Evolutionary conservation across 2,113 vertebrate genomes (phyloP).

Genomic region (Takifugu flavidus): DNA sequence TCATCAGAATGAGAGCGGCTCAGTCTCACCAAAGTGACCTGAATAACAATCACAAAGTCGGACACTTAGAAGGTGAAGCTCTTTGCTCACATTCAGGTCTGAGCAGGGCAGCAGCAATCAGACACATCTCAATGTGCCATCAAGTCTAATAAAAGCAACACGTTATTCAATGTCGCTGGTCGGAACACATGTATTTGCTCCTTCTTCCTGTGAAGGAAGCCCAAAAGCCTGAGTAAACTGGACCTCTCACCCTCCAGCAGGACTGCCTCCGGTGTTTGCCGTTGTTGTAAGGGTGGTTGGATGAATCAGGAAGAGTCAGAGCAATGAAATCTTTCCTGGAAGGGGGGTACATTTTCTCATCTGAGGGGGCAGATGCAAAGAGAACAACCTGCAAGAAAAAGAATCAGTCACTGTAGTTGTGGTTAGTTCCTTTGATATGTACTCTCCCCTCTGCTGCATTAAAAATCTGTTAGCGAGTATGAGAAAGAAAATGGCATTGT

Average conservation of each 20-base stretch:
- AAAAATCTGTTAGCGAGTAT: too few relatives aligned
- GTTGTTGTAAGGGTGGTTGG: conserved; percentile 78
- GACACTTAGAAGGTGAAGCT: background rate
- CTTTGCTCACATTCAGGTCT: background rate
- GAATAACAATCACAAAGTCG: background rate
- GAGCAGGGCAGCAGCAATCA: too few relatives aligned
- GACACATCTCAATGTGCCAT: too few relatives aligned
- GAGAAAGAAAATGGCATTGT: too few relatives aligned
- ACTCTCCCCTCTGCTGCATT: too few relatives aligned
- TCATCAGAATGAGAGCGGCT: conserved; percentile 8
- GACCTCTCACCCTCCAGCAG: conserved; percentile 87
- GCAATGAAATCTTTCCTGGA: conserved; percentile 88
- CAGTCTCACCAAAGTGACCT: background rate
- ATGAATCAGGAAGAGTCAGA: conserved; percentile 79
- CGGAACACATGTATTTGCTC: too few relatives aligned
- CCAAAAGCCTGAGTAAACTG: background rate
- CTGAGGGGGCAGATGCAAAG: background rate
- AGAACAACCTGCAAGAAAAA: conserved; percentile 42
- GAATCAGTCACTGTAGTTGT: background rate
- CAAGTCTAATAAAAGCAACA: too few relatives aligned
- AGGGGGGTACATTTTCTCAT: conserved; percentile 77
- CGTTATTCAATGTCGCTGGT: too few relatives aligned
- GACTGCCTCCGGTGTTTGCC: conserved; percentile 85
- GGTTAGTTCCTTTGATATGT: background rate
- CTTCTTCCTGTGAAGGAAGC: too few relatives aligned